A percentile compares a stretch with the other conserved stretches of the same genome.
Conservation (phyloP, 1,140 invertebrate species). For the Melipona quadrifasciata region DNA sequence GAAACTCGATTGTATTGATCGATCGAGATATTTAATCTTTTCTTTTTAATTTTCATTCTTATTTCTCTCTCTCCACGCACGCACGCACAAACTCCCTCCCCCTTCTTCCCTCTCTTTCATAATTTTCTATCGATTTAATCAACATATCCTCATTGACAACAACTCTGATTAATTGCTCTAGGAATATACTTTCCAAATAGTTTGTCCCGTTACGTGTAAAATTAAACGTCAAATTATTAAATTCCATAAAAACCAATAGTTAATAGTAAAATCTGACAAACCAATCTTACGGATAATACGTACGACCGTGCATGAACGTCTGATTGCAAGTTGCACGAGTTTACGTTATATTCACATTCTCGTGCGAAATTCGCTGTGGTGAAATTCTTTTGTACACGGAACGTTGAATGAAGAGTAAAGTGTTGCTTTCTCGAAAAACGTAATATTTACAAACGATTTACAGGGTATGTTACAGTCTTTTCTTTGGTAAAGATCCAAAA, state of each 20-base stretch:
- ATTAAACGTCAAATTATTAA: not conserved
- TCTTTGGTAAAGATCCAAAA: conserved; percentile 93
- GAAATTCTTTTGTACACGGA: not conserved
- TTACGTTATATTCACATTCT: not conserved
- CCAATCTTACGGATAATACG: not conserved
- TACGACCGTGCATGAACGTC: not conserved
- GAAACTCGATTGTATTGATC: not conserved
- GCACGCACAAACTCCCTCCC: no score
- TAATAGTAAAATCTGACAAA: not conserved
- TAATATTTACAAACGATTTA: conserved; percentile 70
- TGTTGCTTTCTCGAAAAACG: conserved; percentile 36
- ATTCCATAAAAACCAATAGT: not conserved
- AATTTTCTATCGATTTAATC: not conserved
- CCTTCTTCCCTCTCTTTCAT: not conserved
- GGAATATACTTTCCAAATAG: not conserved
- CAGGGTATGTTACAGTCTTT: conserved; percentile 83
- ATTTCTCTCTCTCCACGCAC: no score
- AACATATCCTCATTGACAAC: not conserved
- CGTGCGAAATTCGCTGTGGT: not conserved
- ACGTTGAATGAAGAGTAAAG: conserved; percentile 40
- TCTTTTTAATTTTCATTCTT: not conserved
- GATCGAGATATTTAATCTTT: not conserved
- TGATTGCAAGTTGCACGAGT: not conserved
- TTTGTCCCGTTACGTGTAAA: not conserved
- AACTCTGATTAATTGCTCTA: not conserved